A percentile compares a stretch with the other conserved stretches of the same genome.
phyloP scores from a whole-genome alignment of 2,888 invertebrate genomes.

The Strigamia transsilvanica region DNA sequence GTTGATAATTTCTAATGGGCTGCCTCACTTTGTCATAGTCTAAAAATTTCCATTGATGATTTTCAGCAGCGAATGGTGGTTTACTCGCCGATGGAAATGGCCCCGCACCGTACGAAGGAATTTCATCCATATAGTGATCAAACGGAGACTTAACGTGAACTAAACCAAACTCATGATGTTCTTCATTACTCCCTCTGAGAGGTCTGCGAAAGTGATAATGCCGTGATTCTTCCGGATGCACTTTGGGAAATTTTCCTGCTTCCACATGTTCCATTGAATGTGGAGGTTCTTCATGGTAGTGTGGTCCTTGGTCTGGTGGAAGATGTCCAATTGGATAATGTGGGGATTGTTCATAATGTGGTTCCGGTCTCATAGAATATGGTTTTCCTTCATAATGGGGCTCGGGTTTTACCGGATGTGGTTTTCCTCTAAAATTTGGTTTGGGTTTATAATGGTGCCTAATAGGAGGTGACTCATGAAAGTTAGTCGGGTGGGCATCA shows the following conservation, averaged over 20 bases:
- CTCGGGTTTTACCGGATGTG: too few relatives aligned
- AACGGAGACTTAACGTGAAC: not conserved
- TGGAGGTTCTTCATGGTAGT: not conserved
- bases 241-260: not conserved
- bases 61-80: not conserved
- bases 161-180: not conserved
- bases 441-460: not conserved
- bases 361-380: not conserved
- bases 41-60: not conserved
- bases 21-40: not conserved
- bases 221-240: not conserved
- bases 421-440: too few relatives aligned
- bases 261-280: not conserved
- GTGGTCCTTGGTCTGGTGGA: not conserved
- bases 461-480: not conserved
- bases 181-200: not conserved
- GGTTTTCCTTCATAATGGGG: too few relatives aligned
- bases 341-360: not conserved
- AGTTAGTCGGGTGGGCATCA: not conserved
- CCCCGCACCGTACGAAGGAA: not conserved
- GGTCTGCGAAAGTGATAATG: not conserved
- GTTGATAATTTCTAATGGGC: not conserved
- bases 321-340: not conserved
- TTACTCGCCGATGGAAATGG: not conserved
- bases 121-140: not conserved